Base-by-base conservation (phyloP, 2,797 vertebrate species). In the Anguilla obscura region DNA sequence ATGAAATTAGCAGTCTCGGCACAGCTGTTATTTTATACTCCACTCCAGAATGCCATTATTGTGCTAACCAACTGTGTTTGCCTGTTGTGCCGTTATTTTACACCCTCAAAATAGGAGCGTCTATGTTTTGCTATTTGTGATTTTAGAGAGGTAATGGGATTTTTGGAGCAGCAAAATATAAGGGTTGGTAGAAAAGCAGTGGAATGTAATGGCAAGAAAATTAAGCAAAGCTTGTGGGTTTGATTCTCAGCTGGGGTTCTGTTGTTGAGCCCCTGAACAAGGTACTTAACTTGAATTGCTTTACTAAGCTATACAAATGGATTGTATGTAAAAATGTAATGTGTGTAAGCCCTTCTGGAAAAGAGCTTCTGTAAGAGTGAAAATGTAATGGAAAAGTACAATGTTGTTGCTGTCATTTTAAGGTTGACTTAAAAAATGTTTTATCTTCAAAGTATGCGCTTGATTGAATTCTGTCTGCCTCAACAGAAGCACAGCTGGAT, bases 371-470 rank as follows among this genome's bases (percentile, higher is more conserved):
- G 56, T 16, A 54, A 54, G 56, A 16, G 56, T 16, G 14, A 14
- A 58, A 58, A 58, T 58, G 16, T 58, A 58, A 58, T 58, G 56
- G 14, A 58, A 58, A 58, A 2, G 16, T 58, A 16, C 56, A 58
- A 58, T 58, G 56, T 58, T 18, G 14, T 58, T 58, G 56, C 56
- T 18, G 16, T 58, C 16, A 16, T 92, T 91, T 27, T 60, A 88
- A 40, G 90, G 45, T 88, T 84, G 89, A 86, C 88, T 87, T 58
- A 14, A 58, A 89, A 89, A 91, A 91, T 88, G 91, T 88, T 93
- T 93, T 91, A 92, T 85, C 90, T 89, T 84, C 60, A 88, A 86
- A 58, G 87, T 80, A 76, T 52, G 40, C 63, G 87, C 88, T 85
- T 86, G 90, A 85, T 89, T 45, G 92, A 87, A 91, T 91, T 85